Base-by-base conservation (phyloP, 2,113 vertebrate species). In the Megatriorchis doriae region DNA sequence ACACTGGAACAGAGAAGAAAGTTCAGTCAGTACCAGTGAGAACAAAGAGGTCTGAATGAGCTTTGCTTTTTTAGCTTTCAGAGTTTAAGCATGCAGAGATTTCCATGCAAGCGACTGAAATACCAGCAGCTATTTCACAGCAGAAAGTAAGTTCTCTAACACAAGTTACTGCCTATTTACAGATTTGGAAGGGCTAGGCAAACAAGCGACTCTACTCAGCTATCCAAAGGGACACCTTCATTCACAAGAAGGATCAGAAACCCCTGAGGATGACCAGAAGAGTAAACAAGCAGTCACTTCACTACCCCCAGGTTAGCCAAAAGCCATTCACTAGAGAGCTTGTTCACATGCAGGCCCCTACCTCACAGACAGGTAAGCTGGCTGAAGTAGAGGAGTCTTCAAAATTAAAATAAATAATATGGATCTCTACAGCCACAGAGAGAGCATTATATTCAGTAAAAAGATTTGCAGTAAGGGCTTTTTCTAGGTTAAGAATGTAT, bases 1-100 rank as follows among this genome's bases (percentile, higher is more conserved):
- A 98, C 99, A 99, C 99, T 99, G 98, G 23, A 98, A 98, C 17
- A 88, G 86, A 97, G 65, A 95, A 83, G 71, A 92, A 75, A 86
- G 73, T 26, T 67, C 78, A 26, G 68, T 95, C 62, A 96, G 52
- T 53, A 25, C 36, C 50, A 42, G 2, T 6, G 52, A 48, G 22
- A 67, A 81, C 56, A 50, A 3, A 45, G 47, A 20, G 40, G 45
- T 6, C 38, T 15, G 36, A 40, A 6, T 3, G 26, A 52, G 29
- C n/a, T 83, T 13, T 56, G 65, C 58, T 61, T 50, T 70, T 52
- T 11, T 36, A 40, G 25, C 55, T 81, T 31, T 18, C 13, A 32
- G 70, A 67, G 32, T 23, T 52, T 45, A 32, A 74, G n/a, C 81
- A 66, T 58, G 79, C 75, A 86, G 70, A 75, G 17, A 16, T 25